Percentiles rank a stretch among this genome's conserved stretches.
phyloP scores from a whole-genome alignment of 2,797 vertebrate species.

The Salmo trutta region DNA sequence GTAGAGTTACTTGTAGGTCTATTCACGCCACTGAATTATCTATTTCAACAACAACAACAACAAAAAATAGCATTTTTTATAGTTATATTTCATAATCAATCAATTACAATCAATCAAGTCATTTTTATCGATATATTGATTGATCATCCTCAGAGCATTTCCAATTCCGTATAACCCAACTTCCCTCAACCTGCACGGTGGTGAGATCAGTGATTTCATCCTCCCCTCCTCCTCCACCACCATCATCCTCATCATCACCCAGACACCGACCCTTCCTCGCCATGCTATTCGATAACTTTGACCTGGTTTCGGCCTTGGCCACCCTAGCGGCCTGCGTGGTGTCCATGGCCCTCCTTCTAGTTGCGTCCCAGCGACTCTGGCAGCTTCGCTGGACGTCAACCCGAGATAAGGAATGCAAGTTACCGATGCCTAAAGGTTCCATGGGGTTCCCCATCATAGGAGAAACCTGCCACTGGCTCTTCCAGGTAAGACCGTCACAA shows the following conservation, averaged over 20 bases:
- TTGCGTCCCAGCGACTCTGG: slow-evolving; percentile 95
- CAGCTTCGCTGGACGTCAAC: slow-evolving; percentile 94
- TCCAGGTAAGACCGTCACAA: slow-evolving; percentile 85
- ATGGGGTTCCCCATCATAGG: slow-evolving; percentile 98
- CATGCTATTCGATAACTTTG: slow-evolving; percentile 92
- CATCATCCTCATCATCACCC: background rate
- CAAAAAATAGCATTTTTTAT: background rate
- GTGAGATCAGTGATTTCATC: background rate
- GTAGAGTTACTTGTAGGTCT: background rate
- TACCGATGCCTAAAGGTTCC: slow-evolving; percentile 94
- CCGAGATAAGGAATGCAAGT: slow-evolving; percentile 93
- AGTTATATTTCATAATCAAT: background rate
- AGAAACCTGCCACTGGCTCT: slow-evolving; percentile 96
- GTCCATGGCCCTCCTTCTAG: slow-evolving; percentile 91
- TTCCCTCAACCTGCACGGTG: background rate
- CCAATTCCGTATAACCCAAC: background rate
- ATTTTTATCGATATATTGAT: background rate
- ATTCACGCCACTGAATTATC: background rate
- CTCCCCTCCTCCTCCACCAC: background rate
- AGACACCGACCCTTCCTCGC: slow-evolving; percentile 61
- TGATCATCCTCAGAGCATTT: background rate
- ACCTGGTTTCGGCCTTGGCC: slow-evolving; percentile 92
- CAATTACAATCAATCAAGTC: background rate
- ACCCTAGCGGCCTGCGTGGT: slow-evolving; percentile 92
- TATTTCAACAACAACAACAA: too few species aligned